A percentile compares a stretch with the other conserved stretches of the same genome.
These are phyloP conservation scores for Drosophila nebulosa DNA, from an alignment of 1,140 invertebrate species.

Conservation along the genomic window DNA sequence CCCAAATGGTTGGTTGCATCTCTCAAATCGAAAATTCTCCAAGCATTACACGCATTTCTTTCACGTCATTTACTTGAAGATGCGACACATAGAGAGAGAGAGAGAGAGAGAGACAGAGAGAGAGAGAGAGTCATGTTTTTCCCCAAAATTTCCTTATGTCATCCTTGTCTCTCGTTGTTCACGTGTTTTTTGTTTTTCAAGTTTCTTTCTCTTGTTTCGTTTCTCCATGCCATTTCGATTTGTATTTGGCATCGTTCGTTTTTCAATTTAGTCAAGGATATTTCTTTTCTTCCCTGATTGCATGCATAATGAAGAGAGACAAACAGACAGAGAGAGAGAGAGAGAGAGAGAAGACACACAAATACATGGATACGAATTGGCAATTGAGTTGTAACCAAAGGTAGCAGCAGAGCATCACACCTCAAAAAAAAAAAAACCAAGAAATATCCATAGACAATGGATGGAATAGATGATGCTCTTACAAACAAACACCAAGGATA, in stretches of 20 bases:
- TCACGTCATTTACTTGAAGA: constrained; percentile 59
- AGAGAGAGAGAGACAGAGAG: too few relatives aligned
- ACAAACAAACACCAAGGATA: background rate
- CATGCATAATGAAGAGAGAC: constrained; percentile 69
- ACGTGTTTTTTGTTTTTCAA: too few relatives aligned
- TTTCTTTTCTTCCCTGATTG: constrained; percentile 29
- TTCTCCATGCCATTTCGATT: background rate
- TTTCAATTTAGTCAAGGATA: constrained; percentile 56
- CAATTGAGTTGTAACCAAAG: constrained; percentile 56
- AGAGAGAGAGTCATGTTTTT: background rate
- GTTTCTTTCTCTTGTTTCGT: background rate
- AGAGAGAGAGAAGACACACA: constrained; percentile 12
- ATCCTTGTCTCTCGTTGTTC: background rate
- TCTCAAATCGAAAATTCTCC: constrained; percentile 1
- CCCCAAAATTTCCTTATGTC: constrained; percentile 11
- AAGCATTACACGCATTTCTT: constrained; percentile 51
- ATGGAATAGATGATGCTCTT: background rate
- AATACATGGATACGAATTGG: background rate
- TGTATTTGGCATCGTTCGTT: constrained; percentile 5
- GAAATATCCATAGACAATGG: background rate
- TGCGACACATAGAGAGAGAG: background rate
- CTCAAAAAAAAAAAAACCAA: background rate
- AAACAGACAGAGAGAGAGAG: background rate
- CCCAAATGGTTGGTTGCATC: too few relatives aligned
- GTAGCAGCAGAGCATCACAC: constrained; percentile 26